Conservation (phyloP, 2,797 vertebrate genomes). For the Phoebastria nigripes region DNA sequence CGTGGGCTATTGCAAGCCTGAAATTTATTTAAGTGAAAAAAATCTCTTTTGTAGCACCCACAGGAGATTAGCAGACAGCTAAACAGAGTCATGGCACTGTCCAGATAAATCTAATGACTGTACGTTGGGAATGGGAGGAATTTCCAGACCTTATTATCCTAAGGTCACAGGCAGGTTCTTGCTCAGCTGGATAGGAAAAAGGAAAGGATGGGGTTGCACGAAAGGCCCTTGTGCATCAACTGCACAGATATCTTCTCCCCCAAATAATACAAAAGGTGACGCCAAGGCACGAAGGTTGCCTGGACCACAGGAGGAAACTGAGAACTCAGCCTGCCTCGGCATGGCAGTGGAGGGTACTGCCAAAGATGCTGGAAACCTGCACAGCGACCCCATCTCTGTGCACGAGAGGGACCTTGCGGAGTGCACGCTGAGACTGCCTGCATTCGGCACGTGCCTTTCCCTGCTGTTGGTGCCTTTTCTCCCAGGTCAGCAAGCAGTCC, state of each 20-base stretch:
- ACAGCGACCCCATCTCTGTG: fast-evolving
- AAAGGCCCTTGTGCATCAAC: not conserved
- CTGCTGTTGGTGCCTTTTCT: not conserved
- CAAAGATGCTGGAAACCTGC: not conserved
- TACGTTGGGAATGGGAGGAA: not conserved
- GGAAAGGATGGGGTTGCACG: not conserved
- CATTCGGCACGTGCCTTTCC: fast-evolving
- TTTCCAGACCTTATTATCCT: not conserved
- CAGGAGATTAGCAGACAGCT: not conserved
- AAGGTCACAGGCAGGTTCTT: not conserved
- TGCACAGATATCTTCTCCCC: not conserved
- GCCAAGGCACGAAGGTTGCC: not conserved
- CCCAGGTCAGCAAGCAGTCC: not conserved
- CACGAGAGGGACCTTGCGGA: fast-evolving
- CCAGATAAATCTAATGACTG: not conserved
- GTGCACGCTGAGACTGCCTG: fast-evolving
- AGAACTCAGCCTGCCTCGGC: not conserved
- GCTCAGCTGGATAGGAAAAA: not conserved
- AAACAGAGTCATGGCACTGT: not conserved
- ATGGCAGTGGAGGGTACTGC: fast-evolving
- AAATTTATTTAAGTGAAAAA: not conserved
- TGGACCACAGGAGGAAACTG: fast-evolving
- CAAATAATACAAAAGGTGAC: not conserved
- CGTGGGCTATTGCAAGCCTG: not conserved
- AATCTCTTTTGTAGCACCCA: not conserved